Evolutionary conservation across 1,140 invertebrate genomes (phyloP).

Genomic region (Theocolax elegans): DNA sequence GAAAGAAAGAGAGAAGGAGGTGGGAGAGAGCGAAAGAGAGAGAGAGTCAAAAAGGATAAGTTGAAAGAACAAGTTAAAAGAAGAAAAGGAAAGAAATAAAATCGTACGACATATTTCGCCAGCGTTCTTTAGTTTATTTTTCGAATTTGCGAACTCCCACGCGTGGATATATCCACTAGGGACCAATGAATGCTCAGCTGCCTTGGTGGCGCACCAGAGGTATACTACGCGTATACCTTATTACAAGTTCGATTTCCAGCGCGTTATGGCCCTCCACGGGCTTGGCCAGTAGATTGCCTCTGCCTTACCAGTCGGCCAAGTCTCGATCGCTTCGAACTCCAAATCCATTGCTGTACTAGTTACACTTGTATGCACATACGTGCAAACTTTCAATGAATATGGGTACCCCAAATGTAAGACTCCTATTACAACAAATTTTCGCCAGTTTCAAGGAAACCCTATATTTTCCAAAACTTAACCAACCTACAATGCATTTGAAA

Average conservation of each 20-base stretch:
- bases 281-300: slow-evolving; percentile 51
- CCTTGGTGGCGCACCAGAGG: background rate
- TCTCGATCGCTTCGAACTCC: background rate
- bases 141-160: slow-evolving; percentile 16
- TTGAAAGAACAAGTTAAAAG: background rate
- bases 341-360: background rate
- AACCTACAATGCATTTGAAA: too few relatives aligned
- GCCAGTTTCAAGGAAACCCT: too few relatives aligned
- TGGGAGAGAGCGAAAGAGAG: background rate
- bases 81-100: background rate
- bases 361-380: background rate
- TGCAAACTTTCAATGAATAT: background rate
- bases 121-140: slow-evolving; percentile 28
- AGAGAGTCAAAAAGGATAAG: background rate
- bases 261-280: slow-evolving; percentile 55
- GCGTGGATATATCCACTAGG: slow-evolving; percentile 28
- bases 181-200: slow-evolving; percentile 31
- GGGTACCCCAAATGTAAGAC: too few relatives aligned
- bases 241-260: slow-evolving; percentile 61
- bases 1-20: background rate
- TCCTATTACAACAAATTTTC: too few relatives aligned
- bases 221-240: slow-evolving; percentile 50
- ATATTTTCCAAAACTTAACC: too few relatives aligned
- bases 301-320: background rate
- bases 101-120: slow-evolving; percentile 22